These are phyloP conservation scores for Cenopis cana DNA, from an alignment of 2,888 invertebrate genomes.

Conservation along the genomic window DNA sequence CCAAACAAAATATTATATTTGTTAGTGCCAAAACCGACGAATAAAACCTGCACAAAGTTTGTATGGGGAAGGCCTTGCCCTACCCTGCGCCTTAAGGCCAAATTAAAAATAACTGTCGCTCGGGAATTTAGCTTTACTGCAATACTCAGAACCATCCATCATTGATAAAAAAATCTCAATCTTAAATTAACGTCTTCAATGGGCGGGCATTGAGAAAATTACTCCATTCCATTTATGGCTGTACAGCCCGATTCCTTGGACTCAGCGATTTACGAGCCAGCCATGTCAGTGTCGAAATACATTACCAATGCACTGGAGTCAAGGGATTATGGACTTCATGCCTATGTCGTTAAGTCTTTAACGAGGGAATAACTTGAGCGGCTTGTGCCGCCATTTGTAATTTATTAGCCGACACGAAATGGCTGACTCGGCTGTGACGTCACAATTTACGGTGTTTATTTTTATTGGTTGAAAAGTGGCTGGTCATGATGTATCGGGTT, in stretches of 20 bases:
- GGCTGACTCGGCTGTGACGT: conserved; percentile 20
- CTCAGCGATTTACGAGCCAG: conserved; percentile 17
- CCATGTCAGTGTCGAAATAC: conserved; percentile 21
- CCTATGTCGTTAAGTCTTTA: conserved; percentile 4
- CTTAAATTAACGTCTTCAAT: conserved; percentile 8
- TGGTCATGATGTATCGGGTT: conserved; percentile 1
- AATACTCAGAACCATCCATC: neutral
- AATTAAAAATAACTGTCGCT: no score
- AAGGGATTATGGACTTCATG: conserved; percentile 20
- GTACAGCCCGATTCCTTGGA: conserved; percentile 19
- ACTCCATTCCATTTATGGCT: conserved; percentile 13
- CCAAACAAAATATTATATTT: no score
- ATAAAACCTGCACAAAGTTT: no score
- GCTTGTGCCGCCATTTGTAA: conserved; percentile 31
- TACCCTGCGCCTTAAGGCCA: no score
- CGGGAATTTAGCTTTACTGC: no score
- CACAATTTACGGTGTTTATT: conserved; percentile 16
- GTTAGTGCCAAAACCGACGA: no score
- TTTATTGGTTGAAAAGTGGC: conserved; percentile 24
- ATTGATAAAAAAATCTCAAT: neutral
- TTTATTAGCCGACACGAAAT: conserved; percentile 28
- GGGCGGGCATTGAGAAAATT: conserved; percentile 23
- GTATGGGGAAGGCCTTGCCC: no score
- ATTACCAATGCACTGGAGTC: neutral
- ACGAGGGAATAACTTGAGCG: conserved; percentile 11